A percentile compares a stretch with the other conserved stretches of the same genome.
Conservation (phyloP, 2,888 invertebrate genomes). For the Stomorhina lunata region DNA sequence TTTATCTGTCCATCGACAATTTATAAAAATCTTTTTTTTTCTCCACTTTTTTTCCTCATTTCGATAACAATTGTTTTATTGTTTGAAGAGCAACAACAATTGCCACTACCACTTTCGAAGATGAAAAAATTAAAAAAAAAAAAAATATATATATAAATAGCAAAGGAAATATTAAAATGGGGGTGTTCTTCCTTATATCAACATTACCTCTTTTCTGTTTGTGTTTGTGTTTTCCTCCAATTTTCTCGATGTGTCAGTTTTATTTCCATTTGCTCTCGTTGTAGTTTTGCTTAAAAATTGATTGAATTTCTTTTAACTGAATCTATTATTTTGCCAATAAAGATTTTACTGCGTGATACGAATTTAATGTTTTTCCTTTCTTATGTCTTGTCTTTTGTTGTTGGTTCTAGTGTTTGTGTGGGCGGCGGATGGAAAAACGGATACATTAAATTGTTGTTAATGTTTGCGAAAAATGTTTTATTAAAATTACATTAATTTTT, state of each 20-base stretch:
- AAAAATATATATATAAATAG: neutral
- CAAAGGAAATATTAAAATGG: conserved; percentile 55
- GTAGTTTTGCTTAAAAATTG: conserved; percentile 42
- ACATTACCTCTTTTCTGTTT: neutral
- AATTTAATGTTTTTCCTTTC: conserved; percentile 29
- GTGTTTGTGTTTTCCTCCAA: neutral
- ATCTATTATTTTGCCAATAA: conserved; percentile 59
- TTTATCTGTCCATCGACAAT: conserved; percentile 49
- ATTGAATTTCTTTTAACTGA: conserved; percentile 58
- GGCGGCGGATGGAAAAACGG: conserved; percentile 21
- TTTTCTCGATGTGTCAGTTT: conserved; percentile 24
- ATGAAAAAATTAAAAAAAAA: neutral
- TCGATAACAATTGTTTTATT: conserved; percentile 31
- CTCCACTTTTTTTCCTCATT: conserved; percentile 10
- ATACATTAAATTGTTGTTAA: conserved; percentile 53
- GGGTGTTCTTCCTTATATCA: conserved; percentile 41
- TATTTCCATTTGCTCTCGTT: conserved; percentile 4
- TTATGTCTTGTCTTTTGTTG: no score
- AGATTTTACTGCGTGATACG: conserved; percentile 65
- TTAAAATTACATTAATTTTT: conserved; percentile 49
- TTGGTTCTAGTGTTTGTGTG: neutral
- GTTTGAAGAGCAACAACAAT: neutral
- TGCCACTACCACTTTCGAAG: conserved; percentile 18
- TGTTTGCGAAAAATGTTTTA: conserved; percentile 55
- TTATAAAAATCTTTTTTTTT: conserved; percentile 22